Evolutionary conservation across 2,888 invertebrate genomes (phyloP), one percentile per base, ranked within the genome.

Genomic region (Venusia cambrica): DNA sequence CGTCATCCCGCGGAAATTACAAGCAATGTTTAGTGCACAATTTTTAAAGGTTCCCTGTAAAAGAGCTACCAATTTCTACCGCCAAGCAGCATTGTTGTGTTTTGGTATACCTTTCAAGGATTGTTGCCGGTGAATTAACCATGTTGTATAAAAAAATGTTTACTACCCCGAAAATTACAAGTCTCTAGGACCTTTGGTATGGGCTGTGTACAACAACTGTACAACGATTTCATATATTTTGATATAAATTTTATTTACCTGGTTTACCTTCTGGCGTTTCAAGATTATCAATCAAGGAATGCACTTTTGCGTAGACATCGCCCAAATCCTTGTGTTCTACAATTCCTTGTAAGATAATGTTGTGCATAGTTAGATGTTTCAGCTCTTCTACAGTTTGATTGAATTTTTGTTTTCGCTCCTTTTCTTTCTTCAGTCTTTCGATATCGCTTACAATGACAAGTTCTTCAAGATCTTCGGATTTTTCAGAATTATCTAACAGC

Each of bases 281-380:
- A n/a, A 55, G 40, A 30, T 45, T 57, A 1, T 45, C 20, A 3
- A 64, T 41, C 4, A 72, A 27, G 0, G 36, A 3, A 5, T 61
- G 56, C 0, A 73, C 51, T 20, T 52, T 58, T 1, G 52, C 55
- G 20, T 62, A 68, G 0, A 80, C 67, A 1, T 74, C 67, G 22
- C 62, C 67, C 4, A 76, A 37, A 32, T 81, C 72, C 63, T 67
- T 66, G 30, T 77, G 74, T 0, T 62, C 64, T 3, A 71, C 54
- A 0, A 78, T 66, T 2, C 75, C 79, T 58, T 74, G 66, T 1
- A 76, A 37, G 0, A 83, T 38, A 5, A 76, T 61, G 31, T 78
- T 74, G 17, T 79, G 77, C 56, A 80, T 65, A 0, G 70, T 67
- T n/a, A 71, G 20, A 50, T 78, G 73, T n/a, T 76, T 21, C 3